Evolutionary conservation across 2,888 invertebrate genomes (phyloP), one percentile per base, ranked within the genome.

Genomic region (Clistopyga incitator): DNA sequence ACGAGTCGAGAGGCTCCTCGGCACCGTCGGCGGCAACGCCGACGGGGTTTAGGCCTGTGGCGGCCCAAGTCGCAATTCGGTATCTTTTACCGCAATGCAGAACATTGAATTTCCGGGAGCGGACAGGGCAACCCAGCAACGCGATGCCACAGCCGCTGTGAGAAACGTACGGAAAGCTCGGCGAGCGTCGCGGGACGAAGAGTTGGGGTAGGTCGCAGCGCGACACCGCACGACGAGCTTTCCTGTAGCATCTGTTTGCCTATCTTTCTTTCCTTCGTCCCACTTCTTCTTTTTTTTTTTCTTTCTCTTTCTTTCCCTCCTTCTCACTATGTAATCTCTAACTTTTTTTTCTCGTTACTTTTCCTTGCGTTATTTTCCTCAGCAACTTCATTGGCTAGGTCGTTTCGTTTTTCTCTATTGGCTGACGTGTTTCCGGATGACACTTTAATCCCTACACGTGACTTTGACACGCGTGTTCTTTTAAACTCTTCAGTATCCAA

Each of bases 11-110:
- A 76, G 70, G 61, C 61, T 71, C 34, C 50, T 50, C 68, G 59
- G 38, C 59, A 59, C 47, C 38, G 56, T n/a, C 42, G 54, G 64
- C 42, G 54, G 64, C 61, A 54, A 74, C 52, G 68, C 64, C 83
- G 72, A 78, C 85, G 87, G 86, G 81, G 76, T 79, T 85, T 78
- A 85, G 82, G 80, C 84, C 85, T 85, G 82, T 81, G 80, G 85
- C 86, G 85, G 81, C 75, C 78, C 79, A 65, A 81, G 71, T 70
- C 80, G 85, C 78, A 82, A 86, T 87, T 87, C 86, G 77, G 85
- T 87, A 86, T 87, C 86, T 87, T 87, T 88, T 89, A 89, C 90
- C 88, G 90, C 90, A 89, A 88, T 90, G 90, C 90, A 89, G 90
- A 89, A 86, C 86, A 87, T 86, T 87, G 87, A 86, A 89, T 89